Percentiles rank a stretch among this genome's conserved stretches.
Conservation (phyloP, 2,888 invertebrate species). For the Pristionchus mayeri region DNA sequence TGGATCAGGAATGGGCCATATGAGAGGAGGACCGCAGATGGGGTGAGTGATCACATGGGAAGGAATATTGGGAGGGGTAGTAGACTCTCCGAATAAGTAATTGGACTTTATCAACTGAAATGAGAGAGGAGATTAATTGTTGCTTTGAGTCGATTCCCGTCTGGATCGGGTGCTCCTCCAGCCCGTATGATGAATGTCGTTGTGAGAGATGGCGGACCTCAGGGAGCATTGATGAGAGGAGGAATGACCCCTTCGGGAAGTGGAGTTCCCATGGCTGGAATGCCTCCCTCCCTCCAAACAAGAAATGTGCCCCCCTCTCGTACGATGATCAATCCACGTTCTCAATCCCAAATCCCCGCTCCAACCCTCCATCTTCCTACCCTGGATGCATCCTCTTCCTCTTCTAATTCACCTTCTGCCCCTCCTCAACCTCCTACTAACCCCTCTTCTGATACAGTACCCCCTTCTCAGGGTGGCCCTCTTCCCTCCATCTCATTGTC, state of each 20-base stretch:
- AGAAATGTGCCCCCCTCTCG: constrained; percentile 14
- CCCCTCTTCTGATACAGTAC: constrained; percentile 1
- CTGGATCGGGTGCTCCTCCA: not conserved
- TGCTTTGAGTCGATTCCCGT: not conserved
- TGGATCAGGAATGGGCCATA: not conserved
- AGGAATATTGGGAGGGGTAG: too few species aligned
- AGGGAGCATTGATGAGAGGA: not conserved
- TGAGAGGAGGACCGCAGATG: constrained; percentile 12
- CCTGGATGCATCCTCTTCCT: not conserved
- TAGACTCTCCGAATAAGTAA: too few species aligned
- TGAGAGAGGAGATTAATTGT: not conserved
- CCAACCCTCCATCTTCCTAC: constrained; percentile 5
- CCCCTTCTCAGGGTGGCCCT: constrained; percentile 17
- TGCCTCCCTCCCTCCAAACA: not conserved
- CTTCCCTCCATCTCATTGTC: constrained; percentile 38
- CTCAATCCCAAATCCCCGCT: not conserved
- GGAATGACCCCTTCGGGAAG: not conserved
- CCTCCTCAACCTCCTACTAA: not conserved
- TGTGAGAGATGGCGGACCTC: constrained; percentile 11
- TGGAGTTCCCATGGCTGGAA: not conserved
- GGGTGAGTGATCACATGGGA: not conserved
- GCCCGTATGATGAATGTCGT: constrained; percentile 34
- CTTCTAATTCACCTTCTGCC: not conserved
- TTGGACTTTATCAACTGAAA: not conserved
- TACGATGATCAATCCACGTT: not conserved